Conservation (phyloP, 2,113 vertebrate genomes). For the Eptesicus fuscus region DNA sequence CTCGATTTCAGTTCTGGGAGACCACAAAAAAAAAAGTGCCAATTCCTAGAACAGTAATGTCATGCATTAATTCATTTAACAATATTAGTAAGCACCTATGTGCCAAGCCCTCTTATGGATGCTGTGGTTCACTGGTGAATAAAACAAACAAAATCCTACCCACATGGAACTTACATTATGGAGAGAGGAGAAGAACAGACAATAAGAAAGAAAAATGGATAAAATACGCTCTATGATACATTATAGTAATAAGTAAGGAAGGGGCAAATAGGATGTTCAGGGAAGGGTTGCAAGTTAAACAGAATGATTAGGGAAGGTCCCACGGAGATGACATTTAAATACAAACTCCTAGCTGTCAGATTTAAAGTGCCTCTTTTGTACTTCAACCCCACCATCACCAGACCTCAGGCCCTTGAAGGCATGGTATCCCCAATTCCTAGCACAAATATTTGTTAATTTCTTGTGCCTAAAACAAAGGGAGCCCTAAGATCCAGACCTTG, state of each 20-base stretch:
- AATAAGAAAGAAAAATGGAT: conserved; percentile 35
- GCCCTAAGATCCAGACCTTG: not conserved
- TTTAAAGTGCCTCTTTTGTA: conserved; percentile 13
- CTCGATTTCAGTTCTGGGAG: not conserved
- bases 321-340: not conserved
- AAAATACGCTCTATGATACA: not conserved
- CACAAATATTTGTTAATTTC: conserved; percentile 7
- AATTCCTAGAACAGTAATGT: not conserved
- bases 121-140: not conserved
- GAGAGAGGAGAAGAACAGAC: not conserved
- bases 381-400: not conserved
- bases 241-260: not conserved
- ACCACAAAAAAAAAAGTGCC: not conserved
- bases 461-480: not conserved
- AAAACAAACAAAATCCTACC: conserved; percentile 11
- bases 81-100: not conserved
- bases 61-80: conserved; percentile 6
- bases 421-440: not conserved
- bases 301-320: not conserved
- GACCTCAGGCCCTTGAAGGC: not conserved
- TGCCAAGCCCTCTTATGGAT: not conserved
- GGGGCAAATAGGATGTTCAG: not conserved
- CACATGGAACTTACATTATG: not conserved
- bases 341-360: not conserved
- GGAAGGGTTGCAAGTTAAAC: conserved; percentile 10